A percentile compares a stretch with the other conserved stretches of the same genome.
Evolutionary conservation across 2,888 invertebrate genomes (phyloP).

Genomic region (Lomographa bimaculata): DNA sequence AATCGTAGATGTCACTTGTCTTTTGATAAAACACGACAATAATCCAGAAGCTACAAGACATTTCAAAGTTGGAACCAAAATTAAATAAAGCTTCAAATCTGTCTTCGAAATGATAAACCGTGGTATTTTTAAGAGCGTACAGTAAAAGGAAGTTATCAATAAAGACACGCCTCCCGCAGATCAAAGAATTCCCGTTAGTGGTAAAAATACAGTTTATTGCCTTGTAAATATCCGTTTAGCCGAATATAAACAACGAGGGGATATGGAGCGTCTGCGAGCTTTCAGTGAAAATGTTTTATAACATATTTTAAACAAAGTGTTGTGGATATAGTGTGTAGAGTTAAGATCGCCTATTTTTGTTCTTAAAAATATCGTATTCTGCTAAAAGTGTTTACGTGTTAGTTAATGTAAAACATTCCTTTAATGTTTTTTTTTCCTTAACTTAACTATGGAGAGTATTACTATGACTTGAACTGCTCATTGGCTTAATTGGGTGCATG

Average conservation of each 20-base stretch:
- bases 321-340: no score
- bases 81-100: conserved; percentile 20
- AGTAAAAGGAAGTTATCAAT: conserved; percentile 38
- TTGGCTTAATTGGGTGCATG: no score
- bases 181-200: conserved; percentile 42
- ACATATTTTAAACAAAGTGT: conserved; percentile 4
- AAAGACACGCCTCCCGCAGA: conserved; percentile 28
- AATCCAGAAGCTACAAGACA: conserved; percentile 3
- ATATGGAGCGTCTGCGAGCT: conserved; percentile 7
- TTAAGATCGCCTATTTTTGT: no score
- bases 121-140: conserved; percentile 13
- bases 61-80: conserved; percentile 20
- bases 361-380: no score
- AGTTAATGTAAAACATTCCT: no score
- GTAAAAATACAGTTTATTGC: conserved; percentile 65
- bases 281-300: neutral
- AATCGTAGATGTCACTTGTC: conserved; percentile 21
- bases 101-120: conserved; percentile 22
- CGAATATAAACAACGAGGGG: conserved; percentile 25
- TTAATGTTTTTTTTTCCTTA: no score
- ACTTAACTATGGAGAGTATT: no score
- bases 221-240: conserved; percentile 49
- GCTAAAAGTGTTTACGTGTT: no score
- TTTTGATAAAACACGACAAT: conserved; percentile 12
- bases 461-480: no score